A percentile compares a stretch with the other conserved stretches of the same genome.
phyloP scores from a whole-genome alignment of 2,797 vertebrate species.

The Botia kubotai region DNA sequence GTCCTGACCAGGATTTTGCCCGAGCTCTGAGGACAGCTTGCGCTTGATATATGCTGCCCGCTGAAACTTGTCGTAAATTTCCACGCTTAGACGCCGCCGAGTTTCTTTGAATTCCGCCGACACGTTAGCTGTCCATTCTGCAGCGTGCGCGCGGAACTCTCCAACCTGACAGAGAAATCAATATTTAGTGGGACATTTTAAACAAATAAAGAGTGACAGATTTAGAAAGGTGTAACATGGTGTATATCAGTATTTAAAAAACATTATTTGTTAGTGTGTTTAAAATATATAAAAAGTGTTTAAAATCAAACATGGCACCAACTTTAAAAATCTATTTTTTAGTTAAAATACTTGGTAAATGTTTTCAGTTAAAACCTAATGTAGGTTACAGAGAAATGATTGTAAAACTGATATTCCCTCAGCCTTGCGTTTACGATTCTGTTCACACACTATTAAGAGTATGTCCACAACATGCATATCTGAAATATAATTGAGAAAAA shows the following conservation, averaged over 20 bases:
- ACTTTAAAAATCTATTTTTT: too few species aligned
- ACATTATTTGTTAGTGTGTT: neutral
- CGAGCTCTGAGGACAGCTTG: conserved; percentile 91
- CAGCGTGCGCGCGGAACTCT: conserved; percentile 95
- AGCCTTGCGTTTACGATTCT: too few species aligned
- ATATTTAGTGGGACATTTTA: neutral
- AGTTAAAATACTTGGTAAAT: too few species aligned
- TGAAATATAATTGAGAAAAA: neutral
- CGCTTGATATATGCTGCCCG: conserved; percentile 93
- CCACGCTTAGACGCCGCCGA: conserved; percentile 89
- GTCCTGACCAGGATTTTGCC: conserved; percentile 84
- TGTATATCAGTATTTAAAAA: neutral
- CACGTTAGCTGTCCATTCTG: conserved; percentile 96
- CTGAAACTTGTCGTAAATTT: conserved; percentile 97
- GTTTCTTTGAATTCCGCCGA: conserved; percentile 97
- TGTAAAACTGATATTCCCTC: too few species aligned
- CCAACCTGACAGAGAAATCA: conserved; percentile 81
- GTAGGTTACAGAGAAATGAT: too few species aligned
- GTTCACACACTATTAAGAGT: too few species aligned
- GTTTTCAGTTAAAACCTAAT: too few species aligned
- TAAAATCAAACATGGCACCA: too few species aligned
- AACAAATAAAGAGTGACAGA: neutral
- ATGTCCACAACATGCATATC: too few species aligned
- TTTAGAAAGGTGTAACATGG: neutral
- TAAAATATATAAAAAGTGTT: too few species aligned